These are phyloP conservation scores for Erebia aethiops DNA, from an alignment of 2,888 invertebrate genomes.

Conservation along the genomic window DNA sequence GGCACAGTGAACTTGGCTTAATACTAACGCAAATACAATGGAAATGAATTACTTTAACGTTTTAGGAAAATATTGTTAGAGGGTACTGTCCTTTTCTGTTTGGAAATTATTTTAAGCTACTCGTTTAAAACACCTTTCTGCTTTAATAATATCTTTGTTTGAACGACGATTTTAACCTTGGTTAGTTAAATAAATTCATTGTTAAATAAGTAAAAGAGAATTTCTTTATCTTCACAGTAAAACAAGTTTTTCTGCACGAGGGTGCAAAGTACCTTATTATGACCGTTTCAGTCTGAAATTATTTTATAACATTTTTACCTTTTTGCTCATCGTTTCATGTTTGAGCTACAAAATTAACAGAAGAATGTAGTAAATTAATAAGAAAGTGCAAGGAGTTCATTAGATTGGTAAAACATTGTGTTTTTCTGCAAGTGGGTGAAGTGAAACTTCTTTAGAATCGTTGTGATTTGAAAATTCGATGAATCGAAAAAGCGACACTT, in stretches of 20 bases:
- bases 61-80: constrained; percentile 14
- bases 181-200: not conserved
- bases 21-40: constrained; percentile 18
- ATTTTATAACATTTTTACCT: not conserved
- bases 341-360: too few species aligned
- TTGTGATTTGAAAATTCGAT: too few species aligned
- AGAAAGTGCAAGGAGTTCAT: too few species aligned
- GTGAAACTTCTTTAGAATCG: too few species aligned
- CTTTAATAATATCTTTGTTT: constrained; percentile 8
- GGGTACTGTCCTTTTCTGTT: constrained; percentile 8
- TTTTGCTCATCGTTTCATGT: too few species aligned
- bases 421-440: too few species aligned
- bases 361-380: too few species aligned
- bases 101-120: constrained; percentile 10
- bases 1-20: not conserved
- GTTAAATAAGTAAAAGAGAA: constrained; percentile 2
- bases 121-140: constrained; percentile 12
- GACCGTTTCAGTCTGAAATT: not conserved
- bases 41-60: constrained; percentile 18
- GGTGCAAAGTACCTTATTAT: not conserved
- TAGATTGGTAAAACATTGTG: too few species aligned
- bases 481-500: too few species aligned
- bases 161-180: not conserved
- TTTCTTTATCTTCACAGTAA: not conserved
- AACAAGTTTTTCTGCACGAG: not conserved